Percentiles rank a stretch among this genome's conserved stretches.
Evolutionary conservation across 2,113 vertebrate genomes (phyloP).

Genomic region (Anseranas semipalmata): DNA sequence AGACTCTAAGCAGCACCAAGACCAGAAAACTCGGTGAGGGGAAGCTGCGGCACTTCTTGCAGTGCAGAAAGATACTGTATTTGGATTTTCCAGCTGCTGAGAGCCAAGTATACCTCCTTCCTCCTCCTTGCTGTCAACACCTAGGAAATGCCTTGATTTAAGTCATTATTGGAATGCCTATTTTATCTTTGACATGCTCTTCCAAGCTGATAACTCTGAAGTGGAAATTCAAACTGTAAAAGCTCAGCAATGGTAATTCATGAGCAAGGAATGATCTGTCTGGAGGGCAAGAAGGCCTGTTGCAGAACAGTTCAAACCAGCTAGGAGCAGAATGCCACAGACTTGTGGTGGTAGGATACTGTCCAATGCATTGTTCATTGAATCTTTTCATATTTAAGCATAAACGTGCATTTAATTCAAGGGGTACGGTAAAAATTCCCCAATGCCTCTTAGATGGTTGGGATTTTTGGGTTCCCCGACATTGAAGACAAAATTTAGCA

Average conservation of each 20-base stretch:
- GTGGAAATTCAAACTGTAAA: neutral
- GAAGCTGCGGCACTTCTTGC: neutral
- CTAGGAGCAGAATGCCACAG: neutral
- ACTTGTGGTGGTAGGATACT: neutral
- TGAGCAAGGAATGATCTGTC: neutral
- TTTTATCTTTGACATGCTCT: slow-evolving; percentile 19
- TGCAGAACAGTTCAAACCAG: neutral
- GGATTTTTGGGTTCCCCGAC: neutral
- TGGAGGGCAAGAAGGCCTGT: neutral
- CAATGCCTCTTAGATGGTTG: neutral
- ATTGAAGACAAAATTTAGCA: neutral
- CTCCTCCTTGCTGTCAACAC: slow-evolving; percentile 55
- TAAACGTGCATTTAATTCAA: neutral
- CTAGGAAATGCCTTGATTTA: neutral
- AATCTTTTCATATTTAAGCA: neutral
- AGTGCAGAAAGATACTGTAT: neutral
- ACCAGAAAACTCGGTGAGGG: neutral
- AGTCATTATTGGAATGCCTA: neutral
- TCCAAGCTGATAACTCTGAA: neutral
- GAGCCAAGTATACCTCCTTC: slow-evolving; percentile 35
- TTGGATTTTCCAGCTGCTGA: slow-evolving; percentile 37
- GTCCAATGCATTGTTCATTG: neutral
- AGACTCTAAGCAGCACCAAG: neutral
- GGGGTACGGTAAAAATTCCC: neutral
- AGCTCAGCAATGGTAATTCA: neutral